These are phyloP conservation scores for Forficula auricularia DNA, from an alignment of 1,140 invertebrate species.

Conservation along the genomic window DNA sequence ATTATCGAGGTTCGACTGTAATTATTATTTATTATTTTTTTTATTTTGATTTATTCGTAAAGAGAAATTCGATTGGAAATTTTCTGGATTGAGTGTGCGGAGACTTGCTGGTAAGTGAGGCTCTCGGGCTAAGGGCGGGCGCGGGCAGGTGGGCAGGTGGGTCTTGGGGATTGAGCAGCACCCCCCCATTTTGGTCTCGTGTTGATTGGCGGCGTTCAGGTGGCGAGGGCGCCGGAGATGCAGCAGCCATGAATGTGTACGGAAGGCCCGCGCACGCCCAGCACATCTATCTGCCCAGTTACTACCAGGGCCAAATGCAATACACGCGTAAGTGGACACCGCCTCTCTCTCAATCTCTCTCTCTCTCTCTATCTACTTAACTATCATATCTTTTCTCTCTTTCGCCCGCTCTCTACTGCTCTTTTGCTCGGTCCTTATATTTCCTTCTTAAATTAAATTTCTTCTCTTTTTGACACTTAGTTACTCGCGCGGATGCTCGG, in stretches of 20 bases:
- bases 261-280: constrained; percentile 53
- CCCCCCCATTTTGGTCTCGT: too few relatives aligned
- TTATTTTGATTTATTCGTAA: too few relatives aligned
- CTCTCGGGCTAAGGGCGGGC: too few relatives aligned
- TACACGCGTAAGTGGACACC: constrained; percentile 51
- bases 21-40: too few relatives aligned
- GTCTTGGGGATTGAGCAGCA: too few relatives aligned
- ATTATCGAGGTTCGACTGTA: too few relatives aligned
- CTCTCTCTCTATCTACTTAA: neutral
- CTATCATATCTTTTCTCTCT: constrained; percentile 3
- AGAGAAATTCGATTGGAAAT: too few relatives aligned
- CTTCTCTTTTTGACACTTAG: neutral
- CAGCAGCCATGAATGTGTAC: constrained; percentile 36
- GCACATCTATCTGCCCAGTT: constrained; percentile 62
- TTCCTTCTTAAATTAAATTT: neutral
- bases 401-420: neutral
- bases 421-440: constrained; percentile 2
- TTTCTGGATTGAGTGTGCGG: too few relatives aligned
- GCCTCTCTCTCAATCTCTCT: constrained; percentile 4
- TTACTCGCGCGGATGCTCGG: neutral
- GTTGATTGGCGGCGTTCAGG: constrained; percentile 21
- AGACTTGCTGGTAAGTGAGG: too few relatives aligned
- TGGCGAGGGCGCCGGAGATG: constrained; percentile 28
- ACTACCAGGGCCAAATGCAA: constrained; percentile 57
- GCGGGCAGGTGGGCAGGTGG: too few relatives aligned